A percentile compares a stretch with the other conserved stretches of the same genome.
phyloP scores from a whole-genome alignment of 2,888 invertebrate species.

The Synanthedon formicaeformis region DNA sequence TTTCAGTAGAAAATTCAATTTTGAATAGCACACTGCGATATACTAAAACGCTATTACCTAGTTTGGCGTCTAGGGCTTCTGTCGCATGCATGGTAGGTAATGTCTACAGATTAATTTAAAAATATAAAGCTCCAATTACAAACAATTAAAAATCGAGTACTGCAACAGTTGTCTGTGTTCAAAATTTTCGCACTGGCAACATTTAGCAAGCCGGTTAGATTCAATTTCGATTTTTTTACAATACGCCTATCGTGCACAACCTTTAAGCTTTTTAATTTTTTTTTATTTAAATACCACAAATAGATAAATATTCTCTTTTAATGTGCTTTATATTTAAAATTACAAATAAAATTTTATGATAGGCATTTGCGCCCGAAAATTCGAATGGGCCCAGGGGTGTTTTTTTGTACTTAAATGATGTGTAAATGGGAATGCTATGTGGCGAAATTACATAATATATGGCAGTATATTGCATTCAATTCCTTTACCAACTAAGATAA shows the following conservation, averaged over 20 bases:
- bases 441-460: constrained; percentile 42
- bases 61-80: constrained; percentile 48
- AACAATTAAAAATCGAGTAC: constrained; percentile 13
- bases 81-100: constrained; percentile 41
- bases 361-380: constrained; percentile 4
- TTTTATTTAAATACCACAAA: not conserved
- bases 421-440: constrained; percentile 22
- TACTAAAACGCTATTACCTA: constrained; percentile 52
- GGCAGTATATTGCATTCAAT: constrained; percentile 66
- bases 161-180: constrained; percentile 4
- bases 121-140: constrained; percentile 44
- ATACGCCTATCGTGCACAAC: constrained; percentile 66
- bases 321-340: constrained; percentile 7
- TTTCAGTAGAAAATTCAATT: constrained; percentile 16
- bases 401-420: constrained; percentile 32
- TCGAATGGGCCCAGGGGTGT: constrained; percentile 12
- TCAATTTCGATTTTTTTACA: constrained; percentile 37
- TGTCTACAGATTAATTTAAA: constrained; percentile 30
- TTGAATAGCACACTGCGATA: constrained; percentile 39
- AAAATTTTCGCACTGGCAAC: not conserved
- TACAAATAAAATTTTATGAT: constrained; percentile 2
- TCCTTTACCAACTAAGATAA: constrained; percentile 37
- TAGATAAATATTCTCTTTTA: constrained; percentile 10
- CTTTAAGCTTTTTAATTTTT: constrained; percentile 22
- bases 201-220: constrained; percentile 31